These are phyloP conservation scores for Yponomeuta cagnagella DNA, from an alignment of 2,888 invertebrate genomes.

Conservation along the genomic window DNA sequence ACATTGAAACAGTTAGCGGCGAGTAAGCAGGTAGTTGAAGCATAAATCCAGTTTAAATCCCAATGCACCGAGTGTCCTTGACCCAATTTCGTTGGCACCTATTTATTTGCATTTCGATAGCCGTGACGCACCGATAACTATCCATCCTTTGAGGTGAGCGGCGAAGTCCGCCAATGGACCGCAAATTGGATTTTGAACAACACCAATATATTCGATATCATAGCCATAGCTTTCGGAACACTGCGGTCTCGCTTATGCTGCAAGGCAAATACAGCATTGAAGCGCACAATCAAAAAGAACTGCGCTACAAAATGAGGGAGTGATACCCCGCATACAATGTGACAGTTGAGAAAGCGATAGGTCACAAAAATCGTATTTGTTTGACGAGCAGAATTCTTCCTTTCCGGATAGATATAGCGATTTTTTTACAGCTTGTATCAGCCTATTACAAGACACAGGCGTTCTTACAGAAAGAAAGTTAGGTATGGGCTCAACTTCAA, in stretches of 20 bases:
- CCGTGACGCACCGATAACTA: neutral
- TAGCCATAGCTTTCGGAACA: neutral
- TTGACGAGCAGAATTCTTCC: too few relatives aligned
- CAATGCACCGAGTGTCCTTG: neutral
- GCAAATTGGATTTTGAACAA: neutral
- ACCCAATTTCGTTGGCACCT: neutral
- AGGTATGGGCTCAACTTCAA: too few relatives aligned
- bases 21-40: conserved; percentile 13
- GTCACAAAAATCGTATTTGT: too few relatives aligned
- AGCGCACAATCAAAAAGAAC: too few relatives aligned
- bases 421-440: too few relatives aligned
- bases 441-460: too few relatives aligned
- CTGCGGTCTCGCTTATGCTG: neutral
- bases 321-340: too few relatives aligned
- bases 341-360: too few relatives aligned
- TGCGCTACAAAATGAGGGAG: too few relatives aligned
- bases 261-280: too few relatives aligned
- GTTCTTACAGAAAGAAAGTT: too few relatives aligned
- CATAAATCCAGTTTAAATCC: neutral
- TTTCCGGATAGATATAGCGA: too few relatives aligned
- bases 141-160: neutral
- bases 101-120: neutral
- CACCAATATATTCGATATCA: neutral
- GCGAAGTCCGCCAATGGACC: neutral
- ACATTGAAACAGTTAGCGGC: conserved; percentile 19